Conservation (phyloP, 2,888 invertebrate genomes). For the Drosophila niveifrons region DNA sequence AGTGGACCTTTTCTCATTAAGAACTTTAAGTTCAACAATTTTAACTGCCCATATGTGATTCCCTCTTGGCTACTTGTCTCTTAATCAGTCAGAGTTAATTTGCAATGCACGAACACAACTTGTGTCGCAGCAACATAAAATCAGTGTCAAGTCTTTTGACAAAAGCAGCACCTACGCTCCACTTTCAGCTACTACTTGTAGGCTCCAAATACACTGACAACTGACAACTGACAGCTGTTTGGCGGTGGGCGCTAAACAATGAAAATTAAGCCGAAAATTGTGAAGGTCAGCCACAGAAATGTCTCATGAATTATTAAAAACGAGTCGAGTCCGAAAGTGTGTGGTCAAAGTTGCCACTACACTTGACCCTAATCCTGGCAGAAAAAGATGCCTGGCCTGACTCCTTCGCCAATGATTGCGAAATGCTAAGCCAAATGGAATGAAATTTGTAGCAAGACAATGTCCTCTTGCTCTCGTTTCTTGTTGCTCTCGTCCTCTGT, state of each 20-base stretch:
- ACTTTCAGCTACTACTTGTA: not conserved
- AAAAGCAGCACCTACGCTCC: slow-evolving; percentile 32
- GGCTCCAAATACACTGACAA: not conserved
- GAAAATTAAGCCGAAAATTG: slow-evolving; percentile 63
- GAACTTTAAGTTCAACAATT: not conserved
- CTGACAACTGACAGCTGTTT: slow-evolving; percentile 29
- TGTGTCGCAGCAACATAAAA: slow-evolving; percentile 39
- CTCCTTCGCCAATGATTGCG: slow-evolving; percentile 54
- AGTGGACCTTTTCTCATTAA: not conserved
- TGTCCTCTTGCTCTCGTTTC: not conserved
- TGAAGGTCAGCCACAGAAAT: slow-evolving; percentile 74
- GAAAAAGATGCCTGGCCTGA: slow-evolving; percentile 29
- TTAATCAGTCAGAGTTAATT: slow-evolving; percentile 22
- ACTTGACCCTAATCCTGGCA: slow-evolving; percentile 73
- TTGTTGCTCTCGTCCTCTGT: not conserved
- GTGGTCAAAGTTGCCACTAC: slow-evolving; percentile 38
- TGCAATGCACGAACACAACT: slow-evolving; percentile 11
- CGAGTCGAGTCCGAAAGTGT: slow-evolving; percentile 30
- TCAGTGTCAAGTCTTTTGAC: slow-evolving; percentile 42
- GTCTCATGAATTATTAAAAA: slow-evolving; percentile 77
- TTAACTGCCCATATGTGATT: not conserved
- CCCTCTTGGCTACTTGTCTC: not conserved
- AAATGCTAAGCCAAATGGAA: slow-evolving; percentile 74
- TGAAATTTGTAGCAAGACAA: slow-evolving; percentile 30
- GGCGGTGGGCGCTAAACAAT: slow-evolving; percentile 30